These are phyloP conservation scores for Chirona hameri DNA, from an alignment of 2,888 invertebrate genomes.

Conservation along the genomic window DNA sequence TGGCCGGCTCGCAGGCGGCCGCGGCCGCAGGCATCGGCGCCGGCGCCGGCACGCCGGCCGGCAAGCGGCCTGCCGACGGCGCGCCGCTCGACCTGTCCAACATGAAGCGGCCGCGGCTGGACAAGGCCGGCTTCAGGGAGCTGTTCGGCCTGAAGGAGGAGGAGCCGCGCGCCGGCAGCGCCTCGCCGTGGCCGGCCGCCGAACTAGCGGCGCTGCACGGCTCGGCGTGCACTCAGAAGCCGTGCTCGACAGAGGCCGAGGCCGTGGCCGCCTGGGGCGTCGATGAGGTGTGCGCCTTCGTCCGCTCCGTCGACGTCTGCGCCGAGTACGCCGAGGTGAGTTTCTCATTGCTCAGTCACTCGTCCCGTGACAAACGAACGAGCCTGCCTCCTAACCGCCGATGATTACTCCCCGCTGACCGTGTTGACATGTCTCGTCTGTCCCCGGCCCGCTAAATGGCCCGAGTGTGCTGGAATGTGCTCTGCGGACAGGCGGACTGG, in stretches of 20 bases:
- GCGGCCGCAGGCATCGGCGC: constrained; percentile 89
- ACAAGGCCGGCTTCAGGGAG: constrained; percentile 76
- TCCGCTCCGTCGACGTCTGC: constrained; percentile 94
- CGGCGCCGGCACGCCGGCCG: constrained; percentile 78
- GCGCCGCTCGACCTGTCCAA: constrained; percentile 47
- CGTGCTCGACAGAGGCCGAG: constrained; percentile 90
- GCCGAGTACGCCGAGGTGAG: constrained; percentile 91
- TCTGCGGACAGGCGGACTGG: not conserved
- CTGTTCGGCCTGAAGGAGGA: constrained; percentile 82
- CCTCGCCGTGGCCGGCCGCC: constrained; percentile 93
- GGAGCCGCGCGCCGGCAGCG: constrained; percentile 76
- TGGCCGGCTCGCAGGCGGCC: constrained; percentile 93
- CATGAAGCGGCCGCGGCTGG: constrained; percentile 80
- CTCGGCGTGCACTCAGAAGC: constrained; percentile 91
- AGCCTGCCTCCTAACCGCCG: too few relatives aligned
- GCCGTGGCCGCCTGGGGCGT: constrained; percentile 58
- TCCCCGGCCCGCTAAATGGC: not conserved
- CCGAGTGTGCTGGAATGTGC: not conserved
- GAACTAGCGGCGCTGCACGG: constrained; percentile 74
- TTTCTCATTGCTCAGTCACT: constrained; percentile 54
- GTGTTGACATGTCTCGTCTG: not conserved
- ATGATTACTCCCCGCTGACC: constrained; percentile 53
- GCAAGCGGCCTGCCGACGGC: constrained; percentile 80
- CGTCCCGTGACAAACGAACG: too few relatives aligned
- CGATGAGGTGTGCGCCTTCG: constrained; percentile 85